Evolutionary conservation across 2,797 vertebrate genomes (phyloP).

Genomic region (Acanthurus tractus): DNA sequence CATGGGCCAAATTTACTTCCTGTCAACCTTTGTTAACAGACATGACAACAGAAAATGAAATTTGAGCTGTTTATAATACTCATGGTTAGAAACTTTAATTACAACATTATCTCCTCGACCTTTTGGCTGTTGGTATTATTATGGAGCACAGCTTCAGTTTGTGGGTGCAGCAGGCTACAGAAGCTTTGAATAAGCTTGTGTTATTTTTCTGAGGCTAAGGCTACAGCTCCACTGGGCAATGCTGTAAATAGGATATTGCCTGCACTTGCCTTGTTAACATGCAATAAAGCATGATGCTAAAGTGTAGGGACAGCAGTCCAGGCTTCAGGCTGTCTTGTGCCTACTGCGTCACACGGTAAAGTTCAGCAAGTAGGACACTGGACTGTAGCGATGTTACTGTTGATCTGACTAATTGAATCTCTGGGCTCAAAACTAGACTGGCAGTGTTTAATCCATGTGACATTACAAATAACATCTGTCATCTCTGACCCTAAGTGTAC

Average conservation of each 20-base stretch:
- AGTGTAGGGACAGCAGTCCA: constrained; percentile 28
- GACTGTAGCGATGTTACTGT: not conserved
- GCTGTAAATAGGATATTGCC: constrained; percentile 27
- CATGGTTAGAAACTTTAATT: not conserved
- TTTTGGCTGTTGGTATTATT: not conserved
- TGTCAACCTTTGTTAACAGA: not conserved
- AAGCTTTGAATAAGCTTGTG: constrained; percentile 4
- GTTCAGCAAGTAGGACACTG: constrained; percentile 11
- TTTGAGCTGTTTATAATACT: not conserved
- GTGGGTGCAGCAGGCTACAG: not conserved
- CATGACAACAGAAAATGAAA: not conserved
- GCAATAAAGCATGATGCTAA: constrained; percentile 35
- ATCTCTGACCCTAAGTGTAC: constrained; percentile 8
- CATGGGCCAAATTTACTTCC: not conserved
- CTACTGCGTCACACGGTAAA: constrained; percentile 29
- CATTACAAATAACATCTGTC: constrained; percentile 10
- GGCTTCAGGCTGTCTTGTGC: constrained; percentile 43
- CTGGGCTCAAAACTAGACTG: constrained; percentile 1
- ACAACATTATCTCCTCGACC: not conserved
- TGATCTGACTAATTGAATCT: constrained; percentile 18
- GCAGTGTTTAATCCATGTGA: not conserved
- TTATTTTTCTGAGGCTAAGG: constrained; percentile 1
- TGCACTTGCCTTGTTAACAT: constrained; percentile 36
- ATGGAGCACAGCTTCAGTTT: not conserved
- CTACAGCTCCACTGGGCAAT: not conserved